Evolutionary conservation across 2,797 vertebrate genomes (phyloP).

Genomic region (Neosilurus mollespiculum): DNA sequence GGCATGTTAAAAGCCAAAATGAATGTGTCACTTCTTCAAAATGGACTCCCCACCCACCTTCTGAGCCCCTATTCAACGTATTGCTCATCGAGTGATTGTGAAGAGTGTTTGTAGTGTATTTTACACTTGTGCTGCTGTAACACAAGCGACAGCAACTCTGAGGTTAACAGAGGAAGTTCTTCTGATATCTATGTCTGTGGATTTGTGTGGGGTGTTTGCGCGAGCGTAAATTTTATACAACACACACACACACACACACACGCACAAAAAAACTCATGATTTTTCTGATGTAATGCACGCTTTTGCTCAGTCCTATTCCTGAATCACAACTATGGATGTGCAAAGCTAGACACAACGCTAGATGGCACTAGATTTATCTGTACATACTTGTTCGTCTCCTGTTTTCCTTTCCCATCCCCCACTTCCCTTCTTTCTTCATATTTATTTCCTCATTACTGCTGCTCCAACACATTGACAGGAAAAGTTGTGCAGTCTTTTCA

Average conservation of each 20-base stretch:
- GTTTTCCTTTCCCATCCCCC: constrained; percentile 19
- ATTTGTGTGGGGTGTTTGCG: not conserved
- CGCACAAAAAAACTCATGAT: not conserved
- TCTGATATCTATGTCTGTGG: not conserved
- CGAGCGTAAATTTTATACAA: not conserved
- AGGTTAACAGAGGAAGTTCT: constrained; percentile 36
- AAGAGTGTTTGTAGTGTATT: not conserved
- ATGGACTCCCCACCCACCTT: not conserved
- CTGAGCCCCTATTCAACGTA: no score
- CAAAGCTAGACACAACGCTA: not conserved
- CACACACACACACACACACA: no score
- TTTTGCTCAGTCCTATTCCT: not conserved
- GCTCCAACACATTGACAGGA: not conserved
- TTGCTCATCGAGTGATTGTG: not conserved
- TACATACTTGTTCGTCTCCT: not conserved
- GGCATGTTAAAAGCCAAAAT: constrained; percentile 29
- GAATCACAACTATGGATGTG: not conserved
- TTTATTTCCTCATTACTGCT: constrained; percentile 24
- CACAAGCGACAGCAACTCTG: constrained; percentile 27
- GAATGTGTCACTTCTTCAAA: constrained; percentile 25
- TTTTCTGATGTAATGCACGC: not conserved
- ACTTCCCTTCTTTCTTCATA: constrained; percentile 33
- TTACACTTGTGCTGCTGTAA: not conserved
- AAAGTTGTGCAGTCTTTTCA: constrained; percentile 8
- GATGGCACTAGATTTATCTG: constrained; percentile 39